phyloP scores from a whole-genome alignment of 2,888 invertebrate species.

The Trachelus iudaicus region DNA sequence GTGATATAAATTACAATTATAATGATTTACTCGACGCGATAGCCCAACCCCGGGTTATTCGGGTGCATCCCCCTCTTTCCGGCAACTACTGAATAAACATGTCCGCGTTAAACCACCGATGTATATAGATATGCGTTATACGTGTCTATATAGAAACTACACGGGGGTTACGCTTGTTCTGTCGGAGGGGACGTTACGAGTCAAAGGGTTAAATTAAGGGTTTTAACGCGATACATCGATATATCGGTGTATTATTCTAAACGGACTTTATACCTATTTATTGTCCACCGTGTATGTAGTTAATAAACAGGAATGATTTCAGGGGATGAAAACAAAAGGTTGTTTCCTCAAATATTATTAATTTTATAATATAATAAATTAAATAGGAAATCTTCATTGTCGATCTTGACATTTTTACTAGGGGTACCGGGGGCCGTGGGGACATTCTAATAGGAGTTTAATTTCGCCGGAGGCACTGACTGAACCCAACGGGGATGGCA shows the following conservation, averaged over 20 bases:
- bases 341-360: background rate
- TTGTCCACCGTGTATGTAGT: background rate
- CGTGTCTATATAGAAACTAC: background rate
- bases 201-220: conserved; percentile 27
- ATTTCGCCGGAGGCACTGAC: background rate
- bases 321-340: too few relatives aligned
- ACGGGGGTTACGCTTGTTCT: background rate
- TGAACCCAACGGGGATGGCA: background rate
- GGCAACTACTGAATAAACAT: conserved; percentile 39
- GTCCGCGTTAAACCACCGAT: conserved; percentile 9
- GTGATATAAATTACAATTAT: conserved; percentile 50
- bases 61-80: conserved; percentile 20
- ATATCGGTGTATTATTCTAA: conserved; percentile 9
- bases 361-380: background rate
- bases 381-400: background rate
- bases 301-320: too few relatives aligned
- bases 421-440: background rate
- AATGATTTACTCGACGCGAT: conserved; percentile 44
- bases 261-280: background rate
- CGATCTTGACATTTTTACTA: background rate
- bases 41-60: conserved; percentile 14
- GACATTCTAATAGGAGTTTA: background rate
- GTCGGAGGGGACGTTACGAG: background rate
- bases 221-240: conserved; percentile 17
- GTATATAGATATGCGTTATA: background rate